Percentiles rank a stretch among this genome's conserved stretches.
Evolutionary conservation across 2,113 vertebrate species (phyloP).

Genomic region (Baryphthengus martii): DNA sequence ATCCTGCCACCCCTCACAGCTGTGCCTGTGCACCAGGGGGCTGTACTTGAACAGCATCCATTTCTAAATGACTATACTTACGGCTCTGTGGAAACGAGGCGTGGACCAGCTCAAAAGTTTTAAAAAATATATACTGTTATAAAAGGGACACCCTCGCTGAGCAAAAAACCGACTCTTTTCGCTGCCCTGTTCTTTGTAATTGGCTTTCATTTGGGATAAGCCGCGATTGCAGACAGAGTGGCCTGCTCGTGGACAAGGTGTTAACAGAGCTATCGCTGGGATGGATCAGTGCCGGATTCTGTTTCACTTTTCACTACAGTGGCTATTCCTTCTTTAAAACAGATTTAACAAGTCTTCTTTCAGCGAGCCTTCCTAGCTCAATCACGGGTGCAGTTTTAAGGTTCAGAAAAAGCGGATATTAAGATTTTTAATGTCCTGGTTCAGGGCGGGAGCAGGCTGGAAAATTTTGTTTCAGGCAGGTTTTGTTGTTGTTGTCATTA

Average conservation of each 20-base stretch:
- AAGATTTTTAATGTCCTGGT: neutral
- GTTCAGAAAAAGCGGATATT: neutral
- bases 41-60: constrained; percentile 58
- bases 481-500: constrained; percentile 7
- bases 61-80: constrained; percentile 50
- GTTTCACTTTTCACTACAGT: neutral
- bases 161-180: neutral
- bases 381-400: neutral
- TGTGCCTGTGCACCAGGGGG: constrained; percentile 59
- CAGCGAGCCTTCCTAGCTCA: neutral
- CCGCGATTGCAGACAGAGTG: neutral
- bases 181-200: neutral
- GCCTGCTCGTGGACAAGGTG: neutral
- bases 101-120: constrained; percentile 52
- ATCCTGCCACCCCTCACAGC: constrained; percentile 56
- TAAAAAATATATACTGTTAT: constrained; percentile 4
- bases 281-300: neutral
- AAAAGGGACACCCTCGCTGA: neutral
- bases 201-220: neutral
- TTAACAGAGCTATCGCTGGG: neutral
- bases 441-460: fast-evolving
- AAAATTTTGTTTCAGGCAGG: neutral
- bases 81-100: neutral
- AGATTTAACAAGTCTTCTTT: neutral
- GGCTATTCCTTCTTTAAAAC: neutral